These are phyloP conservation scores for Arvicanthis niloticus DNA, from an alignment of 2,113 vertebrate genomes.

Conservation along the genomic window DNA sequence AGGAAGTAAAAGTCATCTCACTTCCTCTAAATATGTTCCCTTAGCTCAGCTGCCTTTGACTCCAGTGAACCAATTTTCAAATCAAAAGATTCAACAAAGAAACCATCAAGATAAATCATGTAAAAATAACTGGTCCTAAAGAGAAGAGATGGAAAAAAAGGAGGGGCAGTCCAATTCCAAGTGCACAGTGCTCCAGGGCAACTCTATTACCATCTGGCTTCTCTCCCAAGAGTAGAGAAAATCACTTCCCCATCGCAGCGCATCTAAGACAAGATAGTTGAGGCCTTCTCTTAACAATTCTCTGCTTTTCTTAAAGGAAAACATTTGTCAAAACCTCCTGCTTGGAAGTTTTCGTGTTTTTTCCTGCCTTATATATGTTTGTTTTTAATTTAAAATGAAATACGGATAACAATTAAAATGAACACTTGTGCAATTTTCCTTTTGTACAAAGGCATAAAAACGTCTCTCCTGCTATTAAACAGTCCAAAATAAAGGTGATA, in stretches of 20 bases:
- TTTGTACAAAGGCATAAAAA: constrained; percentile 78
- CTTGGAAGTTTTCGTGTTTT: background rate
- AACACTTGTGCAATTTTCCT: constrained; percentile 78
- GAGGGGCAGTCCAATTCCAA: background rate
- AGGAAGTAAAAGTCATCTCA: constrained; percentile 46
- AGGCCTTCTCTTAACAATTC: background rate
- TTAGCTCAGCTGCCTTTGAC: constrained; percentile 30
- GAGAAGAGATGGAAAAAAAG: background rate
- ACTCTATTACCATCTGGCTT: background rate
- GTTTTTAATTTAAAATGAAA: background rate
- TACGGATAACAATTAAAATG: constrained; percentile 50
- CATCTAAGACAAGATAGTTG: background rate
- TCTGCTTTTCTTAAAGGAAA: constrained; percentile 12
- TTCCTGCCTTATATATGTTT: background rate
- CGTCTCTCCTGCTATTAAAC: constrained; percentile 82
- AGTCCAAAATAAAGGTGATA: constrained; percentile 84
- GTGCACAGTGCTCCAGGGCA: background rate
- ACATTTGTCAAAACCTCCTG: background rate
- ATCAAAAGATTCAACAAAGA: constrained; percentile 24
- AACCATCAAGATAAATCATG: background rate
- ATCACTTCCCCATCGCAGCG: background rate
- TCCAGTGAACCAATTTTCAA: background rate
- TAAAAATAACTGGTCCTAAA: background rate
- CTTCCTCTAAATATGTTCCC: constrained; percentile 56
- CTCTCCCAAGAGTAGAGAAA: background rate